These are phyloP conservation scores for Elmis aenea DNA, from an alignment of 2,888 invertebrate species.

Conservation along the genomic window DNA sequence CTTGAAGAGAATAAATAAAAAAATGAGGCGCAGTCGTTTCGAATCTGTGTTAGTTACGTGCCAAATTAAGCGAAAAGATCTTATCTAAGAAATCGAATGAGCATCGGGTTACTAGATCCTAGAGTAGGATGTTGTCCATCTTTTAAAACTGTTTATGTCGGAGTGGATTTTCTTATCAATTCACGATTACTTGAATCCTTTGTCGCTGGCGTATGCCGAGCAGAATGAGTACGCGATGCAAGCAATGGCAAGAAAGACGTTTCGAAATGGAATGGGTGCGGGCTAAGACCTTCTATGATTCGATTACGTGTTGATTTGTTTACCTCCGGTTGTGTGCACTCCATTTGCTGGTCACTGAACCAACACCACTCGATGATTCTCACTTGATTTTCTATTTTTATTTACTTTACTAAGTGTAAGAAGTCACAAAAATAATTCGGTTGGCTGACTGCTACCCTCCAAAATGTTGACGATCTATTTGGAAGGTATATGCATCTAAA, in stretches of 20 bases:
- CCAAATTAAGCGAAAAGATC: constrained; percentile 32
- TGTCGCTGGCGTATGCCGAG: not conserved
- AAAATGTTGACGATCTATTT: too few species aligned
- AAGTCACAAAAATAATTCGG: too few species aligned
- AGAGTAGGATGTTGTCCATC: not conserved
- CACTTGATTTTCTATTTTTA: constrained; percentile 32
- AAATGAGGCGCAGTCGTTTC: constrained; percentile 26
- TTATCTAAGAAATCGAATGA: constrained; percentile 13
- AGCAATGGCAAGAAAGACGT: constrained; percentile 6
- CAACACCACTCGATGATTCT: constrained; percentile 34
- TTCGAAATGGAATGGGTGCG: not conserved
- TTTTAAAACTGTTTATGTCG: not conserved
- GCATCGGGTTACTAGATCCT: not conserved
- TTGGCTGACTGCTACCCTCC: too few species aligned
- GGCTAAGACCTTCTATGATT: constrained; percentile 33
- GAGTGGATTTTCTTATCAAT: not conserved
- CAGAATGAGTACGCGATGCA: too few species aligned
- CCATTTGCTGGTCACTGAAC: constrained; percentile 46
- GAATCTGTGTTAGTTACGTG: constrained; percentile 30
- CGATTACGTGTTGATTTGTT: constrained; percentile 46
- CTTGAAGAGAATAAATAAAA: constrained; percentile 23
- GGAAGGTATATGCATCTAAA: too few species aligned
- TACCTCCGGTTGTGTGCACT: constrained; percentile 41
- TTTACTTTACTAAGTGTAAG: too few species aligned
- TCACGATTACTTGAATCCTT: not conserved